Evolutionary conservation across 2,113 vertebrate genomes (phyloP), one percentile per base, ranked within the genome.

Genomic region (Antennarius striatus): DNA sequence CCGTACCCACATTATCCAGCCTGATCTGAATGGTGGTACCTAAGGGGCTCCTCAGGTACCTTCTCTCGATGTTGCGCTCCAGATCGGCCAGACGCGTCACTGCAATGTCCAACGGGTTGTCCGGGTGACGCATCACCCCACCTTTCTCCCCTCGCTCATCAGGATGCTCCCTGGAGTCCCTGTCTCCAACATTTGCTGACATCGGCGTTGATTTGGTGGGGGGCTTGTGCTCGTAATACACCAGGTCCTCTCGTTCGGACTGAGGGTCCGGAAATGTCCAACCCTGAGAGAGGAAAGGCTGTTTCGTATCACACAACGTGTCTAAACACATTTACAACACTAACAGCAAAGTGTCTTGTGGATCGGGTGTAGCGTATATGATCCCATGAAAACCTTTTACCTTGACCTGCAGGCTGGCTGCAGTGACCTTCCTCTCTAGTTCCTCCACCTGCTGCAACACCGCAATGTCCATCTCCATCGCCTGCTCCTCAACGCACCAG

Each of bases 1-100:
- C 97, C 94, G 97, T 99, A 95, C 98, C 98, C 96, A 99, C 97
- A 98, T 98, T 99, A 98, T 99, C 97, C 96, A 99, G 95, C 95
- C 97, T 98, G 97, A 99, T 99, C 96, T 99, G 98, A 96, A 99
- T 98, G 96, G 96, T 99, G 96, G 96, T 98, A 96, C 97, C 98
- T 98, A 99, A 97, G 94, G 98, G 98, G 95, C 96, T 99, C 96
- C 98, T 96, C 97, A 99, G 96, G 96, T 99, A 99, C 97, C 98
- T 99, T 98, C 97, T 94, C 94, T 99, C 98, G 89, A 99, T 96
- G 97, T 99, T 98, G 94, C 95, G 95, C 95, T 99, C 98, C 98
- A 99, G 95, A 93, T 98, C 96, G 85, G 96, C 95, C 83, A 99
- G 96, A 87, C 98, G 96, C 90, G 95, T 97, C 94, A 98, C 96